Percentiles rank a stretch among this genome's conserved stretches.
These are phyloP conservation scores for Seladonia tumulorum DNA, from an alignment of 2,888 invertebrate species.

Conservation along the genomic window DNA sequence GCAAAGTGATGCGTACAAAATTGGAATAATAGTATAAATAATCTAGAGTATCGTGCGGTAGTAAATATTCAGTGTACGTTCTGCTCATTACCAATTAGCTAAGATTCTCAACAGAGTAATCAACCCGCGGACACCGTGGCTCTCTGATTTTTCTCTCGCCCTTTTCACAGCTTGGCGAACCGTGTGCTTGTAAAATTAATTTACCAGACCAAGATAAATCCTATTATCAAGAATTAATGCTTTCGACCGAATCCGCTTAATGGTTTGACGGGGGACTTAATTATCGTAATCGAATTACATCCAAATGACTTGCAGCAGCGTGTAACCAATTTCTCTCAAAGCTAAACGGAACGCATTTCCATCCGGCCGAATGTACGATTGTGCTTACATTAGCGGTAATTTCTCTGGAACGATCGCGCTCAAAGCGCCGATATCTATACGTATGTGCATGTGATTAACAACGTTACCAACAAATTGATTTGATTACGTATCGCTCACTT, in stretches of 20 bases:
- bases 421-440: background rate
- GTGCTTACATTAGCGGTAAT: background rate
- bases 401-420: background rate
- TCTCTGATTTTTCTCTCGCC: background rate
- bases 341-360: background rate
- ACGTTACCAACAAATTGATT: background rate
- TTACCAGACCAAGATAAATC: background rate
- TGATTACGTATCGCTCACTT: background rate
- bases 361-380: background rate
- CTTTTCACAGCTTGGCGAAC: background rate
- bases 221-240: constrained; percentile 2
- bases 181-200: background rate
- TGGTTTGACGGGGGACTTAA: background rate
- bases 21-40: too few species aligned
- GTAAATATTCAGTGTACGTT: too few species aligned
- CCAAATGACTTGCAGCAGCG: background rate
- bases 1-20: too few species aligned
- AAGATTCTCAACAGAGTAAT: background rate
- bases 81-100: background rate
- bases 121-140: background rate
- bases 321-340: background rate
- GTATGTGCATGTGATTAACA: background rate
- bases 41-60: too few species aligned
- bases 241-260: background rate
- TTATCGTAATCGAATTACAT: background rate